Conservation (phyloP, 30 jellyfish, hydroid and myxozoan genomes). For the Aurelia coerulea region DNA sequence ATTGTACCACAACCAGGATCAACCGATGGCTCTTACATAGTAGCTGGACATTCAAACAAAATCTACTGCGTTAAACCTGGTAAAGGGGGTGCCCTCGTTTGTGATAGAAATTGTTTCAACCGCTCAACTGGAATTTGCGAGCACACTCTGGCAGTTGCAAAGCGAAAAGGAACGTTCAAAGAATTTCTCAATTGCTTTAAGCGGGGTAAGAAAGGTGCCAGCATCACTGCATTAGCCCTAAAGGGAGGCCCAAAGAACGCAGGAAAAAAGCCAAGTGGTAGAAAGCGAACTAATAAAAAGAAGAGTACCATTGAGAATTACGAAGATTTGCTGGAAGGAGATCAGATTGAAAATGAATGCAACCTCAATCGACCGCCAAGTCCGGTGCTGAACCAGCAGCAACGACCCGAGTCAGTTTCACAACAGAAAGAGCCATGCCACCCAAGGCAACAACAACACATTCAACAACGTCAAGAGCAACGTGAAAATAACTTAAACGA, state of each 20-base stretch:
- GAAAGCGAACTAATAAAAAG: constrained; percentile 1
- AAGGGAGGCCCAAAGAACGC: constrained; percentile 4
- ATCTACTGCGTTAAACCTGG: background rate
- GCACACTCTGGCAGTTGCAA: constrained; percentile 14
- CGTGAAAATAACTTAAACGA: too few species aligned
- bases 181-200: constrained; percentile 7
- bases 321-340: background rate
- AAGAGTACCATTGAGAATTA: background rate
- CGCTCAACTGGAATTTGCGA: constrained; percentile 4
- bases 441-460: too few species aligned
- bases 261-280: constrained; percentile 7
- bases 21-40: constrained; percentile 1
- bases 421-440: too few species aligned
- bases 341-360: too few species aligned
- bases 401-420: too few species aligned
- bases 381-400: too few species aligned
- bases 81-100: background rate
- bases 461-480: too few species aligned
- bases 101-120: background rate
- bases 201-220: background rate
- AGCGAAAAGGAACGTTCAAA: background rate
- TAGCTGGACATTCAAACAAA: constrained; percentile 12
- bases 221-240: constrained; percentile 1
- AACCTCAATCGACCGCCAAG: too few species aligned
- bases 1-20: constrained; percentile 12